Conservation (phyloP, 2,888 invertebrate genomes). For the Trichopoda pennipes region DNA sequence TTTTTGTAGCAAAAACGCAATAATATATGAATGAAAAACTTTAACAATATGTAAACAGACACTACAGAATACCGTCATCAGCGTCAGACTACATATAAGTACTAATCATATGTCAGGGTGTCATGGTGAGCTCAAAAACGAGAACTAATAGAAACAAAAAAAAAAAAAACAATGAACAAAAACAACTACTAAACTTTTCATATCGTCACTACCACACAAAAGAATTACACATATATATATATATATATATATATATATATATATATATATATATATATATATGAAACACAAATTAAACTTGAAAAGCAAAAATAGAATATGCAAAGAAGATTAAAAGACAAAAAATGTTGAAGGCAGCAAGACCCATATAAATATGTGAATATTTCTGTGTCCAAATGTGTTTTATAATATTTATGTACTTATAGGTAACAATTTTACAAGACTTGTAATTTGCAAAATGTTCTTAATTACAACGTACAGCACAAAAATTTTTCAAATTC, state of each 20-base stretch:
- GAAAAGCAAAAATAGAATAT: slow-evolving; percentile 44
- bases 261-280: too few relatives aligned
- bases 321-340: background rate
- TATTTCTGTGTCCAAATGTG: background rate
- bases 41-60: slow-evolving; percentile 65
- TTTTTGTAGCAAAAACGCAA: slow-evolving; percentile 17
- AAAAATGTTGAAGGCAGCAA: slow-evolving; percentile 16
- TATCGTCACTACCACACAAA: slow-evolving; percentile 54
- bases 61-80: slow-evolving; percentile 66
- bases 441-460: slow-evolving; percentile 42
- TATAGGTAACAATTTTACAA: slow-evolving; percentile 46
- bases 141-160: background rate
- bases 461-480: slow-evolving; percentile 10
- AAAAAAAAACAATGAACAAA: background rate
- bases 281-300: slow-evolving; percentile 44
- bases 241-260: too few relatives aligned
- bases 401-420: slow-evolving; percentile 33
- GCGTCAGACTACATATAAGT: slow-evolving; percentile 63
- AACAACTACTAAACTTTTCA: slow-evolving; percentile 49
- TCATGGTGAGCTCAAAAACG: slow-evolving; percentile 59
- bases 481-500: slow-evolving; percentile 27
- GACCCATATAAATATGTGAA: background rate
- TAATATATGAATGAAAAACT: slow-evolving; percentile 55
- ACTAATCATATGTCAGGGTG: slow-evolving; percentile 68
- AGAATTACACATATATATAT: slow-evolving; percentile 10